These are phyloP conservation scores for Lycaon pictus DNA, from an alignment of 2,113 vertebrate genomes.

Conservation along the genomic window DNA sequence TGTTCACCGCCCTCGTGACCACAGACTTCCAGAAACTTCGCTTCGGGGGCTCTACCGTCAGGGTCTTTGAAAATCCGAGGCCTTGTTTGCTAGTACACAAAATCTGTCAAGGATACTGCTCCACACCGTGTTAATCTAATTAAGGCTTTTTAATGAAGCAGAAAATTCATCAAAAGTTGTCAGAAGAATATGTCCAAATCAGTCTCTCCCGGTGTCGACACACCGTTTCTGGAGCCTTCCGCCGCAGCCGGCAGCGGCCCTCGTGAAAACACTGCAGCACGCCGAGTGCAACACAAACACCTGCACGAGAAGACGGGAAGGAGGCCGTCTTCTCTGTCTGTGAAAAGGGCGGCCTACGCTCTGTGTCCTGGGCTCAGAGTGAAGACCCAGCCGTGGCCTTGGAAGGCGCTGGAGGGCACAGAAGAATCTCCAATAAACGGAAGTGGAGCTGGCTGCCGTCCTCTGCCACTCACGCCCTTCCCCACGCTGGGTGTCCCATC, in stretches of 20 bases:
- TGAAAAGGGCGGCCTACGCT: background rate
- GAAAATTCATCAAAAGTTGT: constrained; percentile 82
- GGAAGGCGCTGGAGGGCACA: background rate
- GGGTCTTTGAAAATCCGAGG: constrained; percentile 26
- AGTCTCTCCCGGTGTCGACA: constrained; percentile 70
- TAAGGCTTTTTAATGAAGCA: constrained; percentile 79
- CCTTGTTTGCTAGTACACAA: constrained; percentile 72
- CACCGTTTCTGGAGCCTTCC: constrained; percentile 48
- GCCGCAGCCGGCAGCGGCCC: constrained; percentile 49
- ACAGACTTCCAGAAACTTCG: background rate
- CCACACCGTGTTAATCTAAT: constrained; percentile 70
- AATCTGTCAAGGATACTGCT: constrained; percentile 66
- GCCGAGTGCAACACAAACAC: background rate
- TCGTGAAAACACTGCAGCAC: background rate
- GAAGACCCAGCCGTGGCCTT: background rate
- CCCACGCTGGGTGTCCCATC: background rate
- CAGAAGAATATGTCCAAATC: constrained; percentile 79
- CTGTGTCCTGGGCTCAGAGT: background rate
- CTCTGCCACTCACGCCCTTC: background rate
- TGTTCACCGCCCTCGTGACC: background rate
- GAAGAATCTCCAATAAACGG: background rate
- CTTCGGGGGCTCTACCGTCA: background rate
- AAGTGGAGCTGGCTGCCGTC: background rate
- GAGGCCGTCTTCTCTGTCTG: constrained; percentile 1
- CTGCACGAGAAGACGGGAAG: constrained; percentile 22